These are phyloP conservation scores for Ganaspis sp. DNA, from an alignment of 1,140 invertebrate genomes.

Conservation along the genomic window DNA sequence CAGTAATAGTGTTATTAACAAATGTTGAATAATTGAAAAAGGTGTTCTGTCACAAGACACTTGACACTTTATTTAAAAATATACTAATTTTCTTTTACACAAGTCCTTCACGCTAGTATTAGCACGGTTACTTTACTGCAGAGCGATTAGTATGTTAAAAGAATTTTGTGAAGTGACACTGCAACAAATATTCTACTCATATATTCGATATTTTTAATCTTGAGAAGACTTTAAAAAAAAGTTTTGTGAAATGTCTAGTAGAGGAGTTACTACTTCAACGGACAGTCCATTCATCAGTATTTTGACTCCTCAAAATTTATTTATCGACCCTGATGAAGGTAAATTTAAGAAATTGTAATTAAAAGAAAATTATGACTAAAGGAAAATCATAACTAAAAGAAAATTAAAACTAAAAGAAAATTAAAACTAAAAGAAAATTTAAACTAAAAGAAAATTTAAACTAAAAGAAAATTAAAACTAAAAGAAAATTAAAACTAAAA, in stretches of 20 bases:
- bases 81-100: background rate
- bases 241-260: slow-evolving; percentile 66
- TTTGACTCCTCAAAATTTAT: slow-evolving; percentile 58
- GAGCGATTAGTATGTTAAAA: background rate
- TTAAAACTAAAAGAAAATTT: too few relatives aligned
- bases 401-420: too few relatives aligned
- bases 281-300: slow-evolving; percentile 59
- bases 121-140: background rate
- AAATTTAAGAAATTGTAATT: background rate
- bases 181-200: background rate
- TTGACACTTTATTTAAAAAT: background rate
- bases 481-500: too few relatives aligned
- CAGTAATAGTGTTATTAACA: background rate
- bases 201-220: background rate
- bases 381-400: too few relatives aligned
- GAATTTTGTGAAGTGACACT: background rate
- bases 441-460: too few relatives aligned
- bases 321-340: slow-evolving; percentile 67
- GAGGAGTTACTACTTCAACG: slow-evolving; percentile 65
- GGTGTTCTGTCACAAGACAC: background rate
- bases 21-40: background rate
- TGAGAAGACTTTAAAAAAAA: background rate
- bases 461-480: too few relatives aligned
- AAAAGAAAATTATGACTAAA: background rate
- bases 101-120: slow-evolving; percentile 1